Evolutionary conservation across 2,888 invertebrate species (phyloP), one percentile per base, ranked within the genome.

Genomic region (Nomada flava): DNA sequence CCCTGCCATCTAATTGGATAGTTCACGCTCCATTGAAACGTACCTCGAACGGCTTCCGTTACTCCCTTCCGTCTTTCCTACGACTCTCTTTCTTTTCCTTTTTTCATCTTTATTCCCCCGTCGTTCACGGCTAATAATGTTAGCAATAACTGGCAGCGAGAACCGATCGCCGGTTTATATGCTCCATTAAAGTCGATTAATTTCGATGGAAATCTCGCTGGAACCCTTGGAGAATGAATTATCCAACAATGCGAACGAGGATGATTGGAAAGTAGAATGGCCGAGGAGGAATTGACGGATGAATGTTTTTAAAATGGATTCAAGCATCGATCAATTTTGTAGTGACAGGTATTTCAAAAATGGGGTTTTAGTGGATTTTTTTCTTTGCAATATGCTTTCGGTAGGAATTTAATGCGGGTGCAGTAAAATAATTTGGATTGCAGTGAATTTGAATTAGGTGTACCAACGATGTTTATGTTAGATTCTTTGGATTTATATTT

Each of bases 1-100:
- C 86, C 82, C 75, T 59, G 71, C 82, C 80, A 69, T 84, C 69
- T 86, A 89, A 89, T 88, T 85, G 85, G 89, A 86, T 83, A 78
- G 69, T 60, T 76, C 76, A 23, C 62, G 77, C 69, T 64, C 73
- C 74, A 80, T 82, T 88, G 73, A 81, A 82, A 85, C 81, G 77
- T 68, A 60, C 44, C 62, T 63, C 67, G 69, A 75, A 18, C 23
- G 36, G 23, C 68, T 57, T 60, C 47, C 62, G 53, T 57, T 57
- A 68, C 64, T 76, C 79, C 53, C 60, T 57, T 64, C 52, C 29
- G 53, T 65, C 62, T 57, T 76, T 83, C 52, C 62, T 59, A 52
- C 62, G 23, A 50, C 23, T 57, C 71, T 71, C 76, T 70, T 69
- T 62, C 47, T 36, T 64, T 26, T 52, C 47, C 18, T 62, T 44